Evolutionary conservation across 1,140 invertebrate genomes (phyloP), one percentile per base, ranked within the genome.

Genomic region (Papilio dardanus): DNA sequence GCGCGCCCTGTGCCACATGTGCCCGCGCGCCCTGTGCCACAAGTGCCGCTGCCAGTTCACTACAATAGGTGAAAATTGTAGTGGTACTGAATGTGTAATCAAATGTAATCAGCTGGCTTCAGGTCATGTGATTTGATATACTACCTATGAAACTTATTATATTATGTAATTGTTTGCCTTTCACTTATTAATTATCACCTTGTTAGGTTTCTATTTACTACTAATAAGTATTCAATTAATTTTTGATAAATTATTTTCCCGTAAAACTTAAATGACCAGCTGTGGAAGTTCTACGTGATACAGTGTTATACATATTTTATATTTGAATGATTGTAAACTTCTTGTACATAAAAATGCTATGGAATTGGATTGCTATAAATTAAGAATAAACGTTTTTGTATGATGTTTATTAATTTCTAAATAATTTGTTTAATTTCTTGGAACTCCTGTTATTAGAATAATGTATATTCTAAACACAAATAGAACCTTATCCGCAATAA

Each of bases 331-430:
- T 62, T 31, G 7, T 82, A 68, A 42, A 74, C 28, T 76, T 76
- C 28, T 77, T 86, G 86, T 87, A 86, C 81, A 86, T 88, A 89
- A 85, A n/a, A 85, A 84, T 83, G 79, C 79, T 86, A 84, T 76
- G 74, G 66, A 77, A 77, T 75, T 82, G 74, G 81, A 77, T 81
- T 76, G 35, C 35, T 74, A 67, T 77, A 76, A 42, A 68, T 65
- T 81, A 79, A 80, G 78, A 81, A 80, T 86, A 83, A 83, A 83
- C 78, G 54, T 76, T 67, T 33, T 77, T 74, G 74, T 78, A 62
- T 62, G 54, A 62, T 14, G 24, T 62, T 62, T 62, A 62, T 62
- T 62, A 24, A 62, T 28, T 75, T 77, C 78, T 77, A 74, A 71
- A 68, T 71, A 71, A 62, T 73, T 76, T 74, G 50, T 74, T 68